phyloP scores from a whole-genome alignment of 1,140 invertebrate genomes.

The Ladona fulva region DNA sequence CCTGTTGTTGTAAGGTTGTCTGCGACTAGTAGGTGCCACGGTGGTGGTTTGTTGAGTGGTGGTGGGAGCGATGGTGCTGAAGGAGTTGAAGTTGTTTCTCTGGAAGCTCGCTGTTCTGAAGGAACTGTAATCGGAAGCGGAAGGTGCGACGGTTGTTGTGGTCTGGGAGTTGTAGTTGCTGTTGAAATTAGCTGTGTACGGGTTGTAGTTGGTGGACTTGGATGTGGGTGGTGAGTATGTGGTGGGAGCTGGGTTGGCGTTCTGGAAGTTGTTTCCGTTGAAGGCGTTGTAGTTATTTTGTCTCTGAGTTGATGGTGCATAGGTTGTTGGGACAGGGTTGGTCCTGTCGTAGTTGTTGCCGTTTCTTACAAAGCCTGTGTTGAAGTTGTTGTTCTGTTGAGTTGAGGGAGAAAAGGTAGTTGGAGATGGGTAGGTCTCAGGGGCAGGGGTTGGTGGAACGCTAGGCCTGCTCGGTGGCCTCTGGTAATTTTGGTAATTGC shows the following conservation, averaged over 20 bases:
- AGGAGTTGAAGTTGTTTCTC: conserved; percentile 20
- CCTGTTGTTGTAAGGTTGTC: background rate
- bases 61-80: background rate
- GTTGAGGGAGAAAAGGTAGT: conserved; percentile 10
- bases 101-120: conserved; percentile 28
- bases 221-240: conserved; percentile 28
- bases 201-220: conserved; percentile 24
- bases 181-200: conserved; percentile 31
- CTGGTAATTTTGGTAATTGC: background rate
- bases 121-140: conserved; percentile 32
- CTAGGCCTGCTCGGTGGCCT: conserved; percentile 14
- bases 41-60: conserved; percentile 27
- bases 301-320: background rate
- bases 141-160: conserved; percentile 25
- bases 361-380: conserved; percentile 5
- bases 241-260: conserved; percentile 31
- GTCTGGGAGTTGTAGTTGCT: conserved; percentile 28
- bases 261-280: conserved; percentile 26
- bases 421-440: conserved; percentile 13
- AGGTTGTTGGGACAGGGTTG: conserved; percentile 14
- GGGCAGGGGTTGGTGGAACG: background rate
- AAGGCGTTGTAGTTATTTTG: conserved; percentile 24
- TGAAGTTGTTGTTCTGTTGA: conserved; percentile 3
- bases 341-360: conserved; percentile 12
- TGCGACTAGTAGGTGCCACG: conserved; percentile 23